These are phyloP conservation scores for Pachypanchax playfairii DNA, from an alignment of 2,113 vertebrate genomes.

Conservation along the genomic window DNA sequence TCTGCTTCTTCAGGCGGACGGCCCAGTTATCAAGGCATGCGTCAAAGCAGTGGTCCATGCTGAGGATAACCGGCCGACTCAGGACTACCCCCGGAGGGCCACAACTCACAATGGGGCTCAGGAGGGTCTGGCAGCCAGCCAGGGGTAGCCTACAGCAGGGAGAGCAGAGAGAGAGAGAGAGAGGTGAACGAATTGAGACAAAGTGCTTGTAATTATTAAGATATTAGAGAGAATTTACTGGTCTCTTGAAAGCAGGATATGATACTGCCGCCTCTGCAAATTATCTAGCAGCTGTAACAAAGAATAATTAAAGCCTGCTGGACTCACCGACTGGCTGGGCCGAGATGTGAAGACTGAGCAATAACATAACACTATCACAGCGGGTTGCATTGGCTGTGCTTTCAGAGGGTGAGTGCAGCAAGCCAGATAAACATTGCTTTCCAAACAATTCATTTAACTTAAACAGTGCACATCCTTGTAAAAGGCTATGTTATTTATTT, in stretches of 20 bases:
- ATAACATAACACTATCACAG: constrained; percentile 28
- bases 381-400: constrained; percentile 29
- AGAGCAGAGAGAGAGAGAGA: constrained; percentile 6
- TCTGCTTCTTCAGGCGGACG: constrained; percentile 95
- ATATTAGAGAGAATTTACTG: constrained; percentile 51
- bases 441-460: constrained; percentile 71
- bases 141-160: constrained; percentile 86
- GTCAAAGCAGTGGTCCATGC: constrained; percentile 96
- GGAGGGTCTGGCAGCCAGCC: constrained; percentile 94
- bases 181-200: constrained; percentile 12
- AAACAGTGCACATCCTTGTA: constrained; percentile 64
- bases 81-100: constrained; percentile 97
- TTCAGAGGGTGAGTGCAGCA: constrained; percentile 41
- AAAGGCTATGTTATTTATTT: constrained; percentile 70
- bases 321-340: constrained; percentile 24
- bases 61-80: constrained; percentile 93
- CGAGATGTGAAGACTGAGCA: constrained; percentile 42
- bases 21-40: constrained; percentile 95
- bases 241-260: constrained; percentile 38
- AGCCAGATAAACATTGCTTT: constrained; percentile 58
- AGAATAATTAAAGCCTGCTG: constrained; percentile 51
- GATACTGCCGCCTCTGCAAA: constrained; percentile 51
- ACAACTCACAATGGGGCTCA: constrained; percentile 97
- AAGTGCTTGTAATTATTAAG: constrained; percentile 36
- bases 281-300: constrained; percentile 48